Evolutionary conservation across 2,888 invertebrate species (phyloP).

Genomic region (Prosopocoilus inquinatus): DNA sequence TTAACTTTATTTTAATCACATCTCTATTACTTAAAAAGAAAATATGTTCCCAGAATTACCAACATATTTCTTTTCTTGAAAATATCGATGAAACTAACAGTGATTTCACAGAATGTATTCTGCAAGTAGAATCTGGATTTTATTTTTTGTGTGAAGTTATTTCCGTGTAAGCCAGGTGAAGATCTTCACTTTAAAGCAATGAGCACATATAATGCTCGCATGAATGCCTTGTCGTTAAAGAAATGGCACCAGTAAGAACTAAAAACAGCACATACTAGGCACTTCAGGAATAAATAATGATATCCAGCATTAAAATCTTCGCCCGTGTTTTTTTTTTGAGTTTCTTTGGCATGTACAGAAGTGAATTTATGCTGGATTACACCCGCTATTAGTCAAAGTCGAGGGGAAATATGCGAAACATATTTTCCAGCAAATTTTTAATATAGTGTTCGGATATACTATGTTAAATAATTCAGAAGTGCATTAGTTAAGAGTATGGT

Average conservation of each 20-base stretch:
- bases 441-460: too few relatives aligned
- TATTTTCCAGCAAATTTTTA: too few relatives aligned
- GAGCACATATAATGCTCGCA: conserved; percentile 13
- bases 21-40: too few relatives aligned
- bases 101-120: too few relatives aligned
- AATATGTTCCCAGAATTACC: too few relatives aligned
- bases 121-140: too few relatives aligned
- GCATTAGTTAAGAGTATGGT: too few relatives aligned
- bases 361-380: conserved; percentile 4
- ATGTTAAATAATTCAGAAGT: too few relatives aligned
- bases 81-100: too few relatives aligned
- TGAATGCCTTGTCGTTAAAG: conserved; percentile 16
- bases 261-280: conserved; percentile 20
- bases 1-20: too few relatives aligned
- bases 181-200: conserved; percentile 18
- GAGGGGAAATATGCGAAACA: not conserved
- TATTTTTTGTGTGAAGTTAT: too few relatives aligned
- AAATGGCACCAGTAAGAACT: conserved; percentile 21
- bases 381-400: not conserved
- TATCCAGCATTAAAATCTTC: conserved; percentile 17
- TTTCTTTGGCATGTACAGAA: conserved; percentile 1
- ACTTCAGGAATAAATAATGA: conserved; percentile 20
- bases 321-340: conserved; percentile 2
- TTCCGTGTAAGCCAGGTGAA: not conserved
- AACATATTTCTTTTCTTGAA: too few relatives aligned